Percentiles rank a stretch among this genome's conserved stretches.
Conservation (phyloP, 2,888 invertebrate species). For the Temnothorax unifasciatus region DNA sequence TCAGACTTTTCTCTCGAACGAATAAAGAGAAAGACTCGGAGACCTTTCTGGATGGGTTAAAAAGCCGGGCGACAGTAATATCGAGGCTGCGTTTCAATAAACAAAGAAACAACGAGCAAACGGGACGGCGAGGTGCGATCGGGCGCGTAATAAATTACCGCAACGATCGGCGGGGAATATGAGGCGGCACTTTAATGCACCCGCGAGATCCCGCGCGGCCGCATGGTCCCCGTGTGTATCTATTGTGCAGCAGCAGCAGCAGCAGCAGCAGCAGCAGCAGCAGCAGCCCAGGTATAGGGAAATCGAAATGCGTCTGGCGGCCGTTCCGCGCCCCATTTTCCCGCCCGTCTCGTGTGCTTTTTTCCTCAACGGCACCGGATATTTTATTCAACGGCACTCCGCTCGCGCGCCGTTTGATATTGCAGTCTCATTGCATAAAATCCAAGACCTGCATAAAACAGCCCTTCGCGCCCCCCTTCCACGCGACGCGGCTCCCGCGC, state of each 20-base stretch:
- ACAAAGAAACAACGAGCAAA: slow-evolving; percentile 9
- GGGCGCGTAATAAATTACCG: slow-evolving; percentile 50
- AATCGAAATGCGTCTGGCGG: slow-evolving; percentile 61
- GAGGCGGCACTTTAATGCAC: slow-evolving; percentile 47
- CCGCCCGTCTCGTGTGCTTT: slow-evolving; percentile 33
- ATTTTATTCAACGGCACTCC: slow-evolving; percentile 76
- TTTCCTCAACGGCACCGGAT: slow-evolving; percentile 65
- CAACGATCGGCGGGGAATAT: slow-evolving; percentile 50
- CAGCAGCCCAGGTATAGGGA: slow-evolving; percentile 40
- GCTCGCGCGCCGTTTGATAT: slow-evolving; percentile 75
- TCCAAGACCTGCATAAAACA: slow-evolving; percentile 76
- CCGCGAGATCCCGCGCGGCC: slow-evolving; percentile 38
- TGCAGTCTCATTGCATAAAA: slow-evolving; percentile 78
- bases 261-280: background rate
- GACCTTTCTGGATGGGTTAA: background rate
- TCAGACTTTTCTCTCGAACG: slow-evolving; percentile 14
- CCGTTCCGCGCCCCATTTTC: slow-evolving; percentile 40
- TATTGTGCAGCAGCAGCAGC: slow-evolving; percentile 40
- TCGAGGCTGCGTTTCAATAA: slow-evolving; percentile 33
- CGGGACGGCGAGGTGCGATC: slow-evolving; percentile 28
- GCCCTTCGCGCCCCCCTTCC: slow-evolving; percentile 29
- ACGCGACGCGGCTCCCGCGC: slow-evolving; percentile 23
- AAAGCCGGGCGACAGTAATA: background rate
- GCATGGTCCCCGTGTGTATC: slow-evolving; percentile 31
- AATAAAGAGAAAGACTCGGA: background rate